Conservation (phyloP, 1,140 invertebrate genomes). For the Chironomus striatipennis region DNA sequence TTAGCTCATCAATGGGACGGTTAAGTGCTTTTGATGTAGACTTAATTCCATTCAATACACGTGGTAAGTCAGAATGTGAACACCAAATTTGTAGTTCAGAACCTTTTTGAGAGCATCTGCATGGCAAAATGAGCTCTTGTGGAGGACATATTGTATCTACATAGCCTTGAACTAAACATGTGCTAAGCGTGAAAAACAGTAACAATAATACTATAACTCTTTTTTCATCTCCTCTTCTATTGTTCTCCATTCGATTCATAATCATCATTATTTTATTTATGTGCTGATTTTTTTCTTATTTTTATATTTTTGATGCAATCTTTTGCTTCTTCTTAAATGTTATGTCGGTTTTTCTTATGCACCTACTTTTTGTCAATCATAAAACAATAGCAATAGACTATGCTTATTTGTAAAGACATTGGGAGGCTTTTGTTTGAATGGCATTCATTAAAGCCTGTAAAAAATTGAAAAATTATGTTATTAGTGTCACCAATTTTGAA, state of each 20-base stretch:
- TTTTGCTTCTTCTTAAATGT: not conserved
- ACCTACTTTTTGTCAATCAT: not conserved
- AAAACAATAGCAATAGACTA: constrained; percentile 8
- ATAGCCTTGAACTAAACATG: constrained; percentile 24
- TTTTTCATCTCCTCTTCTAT: not conserved
- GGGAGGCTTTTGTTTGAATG: constrained; percentile 3
- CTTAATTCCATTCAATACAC: constrained; percentile 62
- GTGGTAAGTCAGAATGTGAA: constrained; percentile 71
- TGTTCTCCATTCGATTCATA: constrained; percentile 17
- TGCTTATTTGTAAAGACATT: not conserved
- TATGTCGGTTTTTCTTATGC: not conserved
- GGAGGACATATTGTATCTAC: constrained; percentile 39
- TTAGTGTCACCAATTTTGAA: not conserved
- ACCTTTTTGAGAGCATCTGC: constrained; percentile 41
- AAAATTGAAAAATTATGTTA: not conserved
- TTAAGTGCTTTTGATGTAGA: constrained; percentile 57
- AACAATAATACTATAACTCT: constrained; percentile 1
- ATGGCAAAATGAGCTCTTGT: constrained; percentile 43
- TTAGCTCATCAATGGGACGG: constrained; percentile 69
- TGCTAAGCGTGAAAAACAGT: not conserved
- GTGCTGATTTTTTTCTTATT: not conserved
- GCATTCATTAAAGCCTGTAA: constrained; percentile 8
- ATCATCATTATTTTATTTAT: not conserved
- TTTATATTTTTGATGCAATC: not conserved
- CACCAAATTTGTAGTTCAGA: constrained; percentile 49